Evolutionary conservation across 2,797 vertebrate genomes (phyloP).

Genomic region (Protosalanx chinensis): DNA sequence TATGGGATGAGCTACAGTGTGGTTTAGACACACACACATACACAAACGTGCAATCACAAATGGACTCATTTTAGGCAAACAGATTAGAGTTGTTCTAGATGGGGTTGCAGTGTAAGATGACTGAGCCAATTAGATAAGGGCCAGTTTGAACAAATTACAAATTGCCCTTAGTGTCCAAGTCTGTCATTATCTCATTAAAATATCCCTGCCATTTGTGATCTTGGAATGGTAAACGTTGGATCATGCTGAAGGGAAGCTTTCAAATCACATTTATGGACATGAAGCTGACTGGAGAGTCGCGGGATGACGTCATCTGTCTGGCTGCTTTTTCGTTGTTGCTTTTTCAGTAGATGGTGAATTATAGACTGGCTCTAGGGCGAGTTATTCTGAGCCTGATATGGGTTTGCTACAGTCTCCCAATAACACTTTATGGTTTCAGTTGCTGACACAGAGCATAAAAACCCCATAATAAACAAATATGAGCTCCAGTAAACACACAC

Average conservation of each 20-base stretch:
- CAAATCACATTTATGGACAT: slow-evolving; percentile 38
- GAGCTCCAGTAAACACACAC: background rate
- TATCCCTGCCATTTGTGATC: slow-evolving; percentile 26
- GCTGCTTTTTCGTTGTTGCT: slow-evolving; percentile 22
- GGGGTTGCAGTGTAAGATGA: slow-evolving; percentile 51
- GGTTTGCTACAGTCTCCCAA: slow-evolving; percentile 54
- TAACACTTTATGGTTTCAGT: slow-evolving; percentile 56
- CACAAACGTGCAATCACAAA: slow-evolving; percentile 12
- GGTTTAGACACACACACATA: slow-evolving; percentile 8
- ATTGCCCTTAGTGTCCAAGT: slow-evolving; percentile 33
- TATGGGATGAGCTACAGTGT: background rate
- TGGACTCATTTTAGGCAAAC: slow-evolving; percentile 25
- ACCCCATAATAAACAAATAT: slow-evolving; percentile 8
- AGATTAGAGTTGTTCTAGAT: slow-evolving; percentile 35
- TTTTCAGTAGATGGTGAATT: slow-evolving; percentile 56
- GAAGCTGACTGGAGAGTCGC: slow-evolving; percentile 16
- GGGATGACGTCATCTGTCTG: slow-evolving; percentile 43
- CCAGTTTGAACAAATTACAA: slow-evolving; percentile 58
- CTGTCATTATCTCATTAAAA: slow-evolving; percentile 42
- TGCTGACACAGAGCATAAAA: slow-evolving; percentile 43
- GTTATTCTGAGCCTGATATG: slow-evolving; percentile 60
- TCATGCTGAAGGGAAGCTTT: slow-evolving; percentile 19
- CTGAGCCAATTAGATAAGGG: slow-evolving; percentile 57
- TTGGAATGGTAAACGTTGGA: slow-evolving; percentile 25
- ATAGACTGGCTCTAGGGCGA: slow-evolving; percentile 46